A percentile compares a stretch with the other conserved stretches of the same genome.
Conservation (phyloP, 2,113 vertebrate genomes). For the Panthera uncia region DNA sequence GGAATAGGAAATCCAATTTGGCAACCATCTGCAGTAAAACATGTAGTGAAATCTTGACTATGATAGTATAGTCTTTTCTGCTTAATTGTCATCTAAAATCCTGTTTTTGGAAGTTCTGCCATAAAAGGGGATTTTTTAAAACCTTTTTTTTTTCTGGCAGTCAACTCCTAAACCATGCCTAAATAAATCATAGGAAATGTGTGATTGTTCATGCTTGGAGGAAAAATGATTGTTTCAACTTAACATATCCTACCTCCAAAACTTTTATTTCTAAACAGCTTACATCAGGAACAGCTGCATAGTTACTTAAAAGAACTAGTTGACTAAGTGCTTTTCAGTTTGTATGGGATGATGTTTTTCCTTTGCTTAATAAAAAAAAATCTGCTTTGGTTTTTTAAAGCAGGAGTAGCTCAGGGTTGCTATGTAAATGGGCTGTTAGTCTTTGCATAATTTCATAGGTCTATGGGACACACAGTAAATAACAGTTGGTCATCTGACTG, state of each 20-base stretch:
- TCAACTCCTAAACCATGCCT: not conserved
- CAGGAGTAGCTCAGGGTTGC: not conserved
- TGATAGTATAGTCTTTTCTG: not conserved
- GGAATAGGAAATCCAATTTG: not conserved
- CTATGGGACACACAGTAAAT: slow-evolving; percentile 1
- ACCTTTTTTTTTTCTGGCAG: not conserved
- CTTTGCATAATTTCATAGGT: slow-evolving; percentile 1
- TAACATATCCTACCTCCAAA: slow-evolving; percentile 37
- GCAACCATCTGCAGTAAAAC: not conserved
- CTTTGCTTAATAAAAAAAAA: slow-evolving; percentile 53
- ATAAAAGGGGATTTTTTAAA: not conserved
- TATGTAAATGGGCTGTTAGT: slow-evolving; percentile 32
- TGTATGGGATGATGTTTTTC: slow-evolving; percentile 56
- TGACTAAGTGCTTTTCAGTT: slow-evolving; percentile 68
- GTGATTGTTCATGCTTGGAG: not conserved
- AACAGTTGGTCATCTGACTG: slow-evolving; percentile 21
- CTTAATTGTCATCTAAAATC: not conserved
- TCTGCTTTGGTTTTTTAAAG: slow-evolving; percentile 42
- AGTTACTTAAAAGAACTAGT: slow-evolving; percentile 58
- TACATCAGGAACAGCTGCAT: slow-evolving; percentile 71
- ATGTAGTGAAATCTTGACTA: not conserved
- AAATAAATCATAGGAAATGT: slow-evolving; percentile 37
- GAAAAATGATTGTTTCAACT: slow-evolving; percentile 25
- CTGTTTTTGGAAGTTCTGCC: not conserved
- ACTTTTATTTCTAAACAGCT: slow-evolving; percentile 61